Evolutionary conservation across 1,140 invertebrate genomes (phyloP), one percentile per base, ranked within the genome.

Genomic region (Spodoptera frugiperda): DNA sequence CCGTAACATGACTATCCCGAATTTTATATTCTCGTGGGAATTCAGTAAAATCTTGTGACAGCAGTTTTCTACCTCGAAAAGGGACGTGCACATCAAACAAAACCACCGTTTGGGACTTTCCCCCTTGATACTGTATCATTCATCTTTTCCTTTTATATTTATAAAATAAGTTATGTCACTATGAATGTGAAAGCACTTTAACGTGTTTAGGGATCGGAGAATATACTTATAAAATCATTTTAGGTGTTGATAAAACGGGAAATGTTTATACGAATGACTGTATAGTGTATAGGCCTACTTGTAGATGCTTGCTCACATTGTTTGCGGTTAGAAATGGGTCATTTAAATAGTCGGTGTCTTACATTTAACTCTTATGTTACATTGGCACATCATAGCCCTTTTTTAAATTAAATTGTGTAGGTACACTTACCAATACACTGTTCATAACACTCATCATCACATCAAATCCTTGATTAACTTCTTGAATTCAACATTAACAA

Each of bases 11-110:
- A 48, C 61, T 65, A 48, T 65, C 44, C 44, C 61, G 11, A 65
- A 21, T 48, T 59, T 65, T 48, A 65, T 49, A 48, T 49, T 46
- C 61, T 65, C 61, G 17, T 49, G 44, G 44, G 61, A 65, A 48
- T 65, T 48, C 19, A 21, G 19, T 21, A 48, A 65, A 65, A 49
- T 65, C 61, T 49, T 49, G 61, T 65, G 57, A 61, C 61, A 48
- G 61, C 61, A 44, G 17, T 48, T 65, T 19, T 25, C 61, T 65
- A 49, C 44, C 61, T 48, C 61, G 61, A 25, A 65, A 65, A 65
- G 61, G 61, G 61, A 65, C 61, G 61, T 61, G n/a, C 61, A 65
- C 61, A 65, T 65, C 61, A 65, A 65, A 65, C 44, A 65, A 48
- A 65, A 65, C 39, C 44, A 65, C 39, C 44, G 44, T 65, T 65